Percentiles rank a stretch among this genome's conserved stretches.
phyloP scores from a whole-genome alignment of 1,140 invertebrate species.

The Pachyrhynchus sulphureomaculatus region DNA sequence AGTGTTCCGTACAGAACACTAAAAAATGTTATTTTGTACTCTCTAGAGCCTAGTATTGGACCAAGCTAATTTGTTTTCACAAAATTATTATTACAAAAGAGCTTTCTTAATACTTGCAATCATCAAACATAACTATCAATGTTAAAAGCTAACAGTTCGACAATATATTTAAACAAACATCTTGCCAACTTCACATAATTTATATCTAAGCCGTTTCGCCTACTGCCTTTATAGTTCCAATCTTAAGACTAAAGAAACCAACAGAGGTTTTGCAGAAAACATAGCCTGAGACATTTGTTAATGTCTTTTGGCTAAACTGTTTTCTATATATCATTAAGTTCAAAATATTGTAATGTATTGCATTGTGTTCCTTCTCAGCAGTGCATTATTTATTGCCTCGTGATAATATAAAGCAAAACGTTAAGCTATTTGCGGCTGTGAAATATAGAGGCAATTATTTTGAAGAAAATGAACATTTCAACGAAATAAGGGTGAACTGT shows the following conservation, averaged over 20 bases:
- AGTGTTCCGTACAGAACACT: no score
- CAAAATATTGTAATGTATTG: slow-evolving; percentile 24
- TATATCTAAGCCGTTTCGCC: not conserved
- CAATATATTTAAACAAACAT: no score
- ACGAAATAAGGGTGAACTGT: not conserved
- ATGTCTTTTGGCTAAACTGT: slow-evolving; percentile 19
- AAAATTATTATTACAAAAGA: no score
- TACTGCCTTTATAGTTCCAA: slow-evolving; percentile 2
- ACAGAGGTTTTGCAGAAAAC: not conserved
- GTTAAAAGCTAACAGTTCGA: no score
- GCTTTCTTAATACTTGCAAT: no score
- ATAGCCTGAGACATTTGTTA: slow-evolving; percentile 16
- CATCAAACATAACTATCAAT: no score
- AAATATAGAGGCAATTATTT: slow-evolving; percentile 20
- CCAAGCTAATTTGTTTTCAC: no score
- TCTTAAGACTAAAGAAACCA: no score
- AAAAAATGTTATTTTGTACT: no score
- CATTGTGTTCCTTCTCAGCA: slow-evolving; percentile 22
- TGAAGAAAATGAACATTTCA: slow-evolving; percentile 1
- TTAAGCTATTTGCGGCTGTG: not conserved
- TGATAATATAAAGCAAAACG: slow-evolving; percentile 16
- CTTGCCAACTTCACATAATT: no score
- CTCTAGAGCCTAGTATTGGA: no score
- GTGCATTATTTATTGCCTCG: slow-evolving; percentile 19
- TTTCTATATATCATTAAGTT: slow-evolving; percentile 23